A percentile compares a stretch with the other conserved stretches of the same genome.
These are phyloP conservation scores for Ceraclea dissimilis DNA, from an alignment of 2,888 invertebrate genomes.

Conservation along the genomic window DNA sequence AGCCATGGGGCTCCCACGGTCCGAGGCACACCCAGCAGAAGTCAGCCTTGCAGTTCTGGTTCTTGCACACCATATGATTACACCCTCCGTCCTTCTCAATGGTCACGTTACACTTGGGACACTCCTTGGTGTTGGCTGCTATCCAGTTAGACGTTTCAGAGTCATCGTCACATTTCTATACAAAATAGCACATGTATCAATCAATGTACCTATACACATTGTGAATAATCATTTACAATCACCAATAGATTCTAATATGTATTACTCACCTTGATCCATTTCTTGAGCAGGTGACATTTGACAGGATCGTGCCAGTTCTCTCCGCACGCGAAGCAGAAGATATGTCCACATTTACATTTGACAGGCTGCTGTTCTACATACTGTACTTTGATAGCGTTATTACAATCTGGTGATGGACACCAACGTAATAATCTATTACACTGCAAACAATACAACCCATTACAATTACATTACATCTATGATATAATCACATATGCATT, in stretches of 20 bases:
- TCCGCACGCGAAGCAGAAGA: slow-evolving; percentile 94
- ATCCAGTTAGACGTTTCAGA: slow-evolving; percentile 99
- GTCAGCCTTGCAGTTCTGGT: slow-evolving; percentile 94
- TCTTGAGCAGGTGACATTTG: slow-evolving; percentile 82
- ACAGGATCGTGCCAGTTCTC: slow-evolving; percentile 99
- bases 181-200: not conserved
- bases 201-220: not conserved
- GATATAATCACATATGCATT: too few species aligned
- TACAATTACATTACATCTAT: too few species aligned
- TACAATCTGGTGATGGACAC: slow-evolving; percentile 98
- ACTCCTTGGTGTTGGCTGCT: slow-evolving; percentile 98
- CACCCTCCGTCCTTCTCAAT: slow-evolving; percentile 97
- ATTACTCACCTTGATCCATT: slow-evolving; percentile 76
- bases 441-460: slow-evolving; percentile 40
- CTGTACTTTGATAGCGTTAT: slow-evolving; percentile 86
- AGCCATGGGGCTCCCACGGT: slow-evolving; percentile 97
- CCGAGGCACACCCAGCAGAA: slow-evolving; percentile 99
- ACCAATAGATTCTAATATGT: too few species aligned
- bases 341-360: slow-evolving; percentile 85
- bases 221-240: too few species aligned
- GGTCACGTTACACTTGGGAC: slow-evolving; percentile 96
- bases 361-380: slow-evolving; percentile 89
- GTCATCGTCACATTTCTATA: slow-evolving; percentile 91
- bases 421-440: slow-evolving; percentile 93
- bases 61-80: slow-evolving; percentile 99